phyloP scores from a whole-genome alignment of 2,797 vertebrate species.

The Peromyscus melanophrys region DNA sequence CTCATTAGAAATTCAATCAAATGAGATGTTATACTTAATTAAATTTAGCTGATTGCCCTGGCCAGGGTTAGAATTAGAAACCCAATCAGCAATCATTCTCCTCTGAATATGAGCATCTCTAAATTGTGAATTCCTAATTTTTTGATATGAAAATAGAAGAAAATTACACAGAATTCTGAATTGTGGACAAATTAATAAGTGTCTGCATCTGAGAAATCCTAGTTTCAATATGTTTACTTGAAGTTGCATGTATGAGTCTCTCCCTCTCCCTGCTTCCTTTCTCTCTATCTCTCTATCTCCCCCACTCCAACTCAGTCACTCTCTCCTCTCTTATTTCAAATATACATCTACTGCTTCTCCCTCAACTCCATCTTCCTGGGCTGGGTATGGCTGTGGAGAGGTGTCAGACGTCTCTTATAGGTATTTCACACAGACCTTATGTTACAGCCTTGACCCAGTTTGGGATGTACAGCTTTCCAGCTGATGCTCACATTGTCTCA shows the following conservation, averaged over 20 bases:
- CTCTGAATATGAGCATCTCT: constrained; percentile 52
- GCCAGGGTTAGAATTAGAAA: constrained; percentile 69
- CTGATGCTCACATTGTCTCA: not conserved
- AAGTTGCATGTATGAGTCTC: not conserved
- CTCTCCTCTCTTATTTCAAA: not conserved
- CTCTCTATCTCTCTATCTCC: too few species aligned
- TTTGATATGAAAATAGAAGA: constrained; percentile 68
- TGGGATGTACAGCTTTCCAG: not conserved
- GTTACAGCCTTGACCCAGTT: constrained; percentile 64
- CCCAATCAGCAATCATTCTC: constrained; percentile 73
- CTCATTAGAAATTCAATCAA: constrained; percentile 75
- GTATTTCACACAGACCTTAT: not conserved
- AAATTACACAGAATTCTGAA: constrained; percentile 38
- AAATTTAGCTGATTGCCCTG: constrained; percentile 73
- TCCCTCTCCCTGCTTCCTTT: too few species aligned
- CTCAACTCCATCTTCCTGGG: not conserved
- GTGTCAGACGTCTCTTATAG: not conserved
- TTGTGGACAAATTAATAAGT: not conserved
- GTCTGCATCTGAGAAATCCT: constrained; percentile 45
- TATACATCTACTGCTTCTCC: not conserved
- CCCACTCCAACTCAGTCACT: not conserved
- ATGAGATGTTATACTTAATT: constrained; percentile 81
- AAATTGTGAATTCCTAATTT: constrained; percentile 50
- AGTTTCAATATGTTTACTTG: constrained; percentile 6
- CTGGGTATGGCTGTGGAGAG: not conserved